phyloP scores from a whole-genome alignment of 2,888 invertebrate species.

The Oscheius myriophilus region DNA sequence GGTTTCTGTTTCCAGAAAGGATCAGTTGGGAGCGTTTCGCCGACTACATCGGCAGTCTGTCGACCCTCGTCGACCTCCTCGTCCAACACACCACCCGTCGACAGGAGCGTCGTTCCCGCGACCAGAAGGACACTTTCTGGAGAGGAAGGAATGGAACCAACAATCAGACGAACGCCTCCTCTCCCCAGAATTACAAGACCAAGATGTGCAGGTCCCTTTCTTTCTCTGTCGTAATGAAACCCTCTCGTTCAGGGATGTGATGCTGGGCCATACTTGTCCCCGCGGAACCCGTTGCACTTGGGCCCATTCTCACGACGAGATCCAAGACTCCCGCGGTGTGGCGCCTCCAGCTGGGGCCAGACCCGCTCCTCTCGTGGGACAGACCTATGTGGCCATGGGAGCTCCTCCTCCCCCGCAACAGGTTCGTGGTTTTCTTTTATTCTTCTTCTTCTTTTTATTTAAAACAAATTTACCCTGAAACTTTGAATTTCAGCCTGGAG shows the following conservation, averaged over 20 bases:
- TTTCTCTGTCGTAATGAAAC: too few relatives aligned
- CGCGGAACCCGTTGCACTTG: slow-evolving; percentile 88
- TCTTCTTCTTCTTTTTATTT: too few relatives aligned
- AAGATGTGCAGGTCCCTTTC: slow-evolving; percentile 52
- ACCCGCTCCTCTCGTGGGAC: not conserved
- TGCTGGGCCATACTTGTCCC: slow-evolving; percentile 84
- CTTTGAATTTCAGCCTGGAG: too few relatives aligned
- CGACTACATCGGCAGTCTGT: slow-evolving; percentile 10
- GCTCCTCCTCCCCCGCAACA: not conserved
- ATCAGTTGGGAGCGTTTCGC: slow-evolving; percentile 26
- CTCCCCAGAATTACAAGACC: slow-evolving; percentile 47
- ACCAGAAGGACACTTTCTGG: slow-evolving; percentile 16
- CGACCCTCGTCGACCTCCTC: slow-evolving; percentile 19
- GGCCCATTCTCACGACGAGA: slow-evolving; percentile 89
- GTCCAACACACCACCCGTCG: slow-evolving; percentile 6
- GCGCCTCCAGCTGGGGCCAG: too few relatives aligned
- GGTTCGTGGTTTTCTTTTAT: too few relatives aligned
- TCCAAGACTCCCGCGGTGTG: slow-evolving; percentile 69
- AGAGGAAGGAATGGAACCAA: slow-evolving; percentile 3
- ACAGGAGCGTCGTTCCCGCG: slow-evolving; percentile 7
- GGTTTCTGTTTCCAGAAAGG: slow-evolving; percentile 19
- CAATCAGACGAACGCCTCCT: not conserved
- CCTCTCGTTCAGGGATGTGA: slow-evolving; percentile 83
- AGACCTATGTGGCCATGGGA: not conserved
- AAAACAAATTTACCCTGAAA: too few relatives aligned